Evolutionary conservation across 30 jellyfish, hydroid and myxozoan genomes (phyloP), one percentile per base, ranked within the genome.

Genomic region (Aurelia coerulea): DNA sequence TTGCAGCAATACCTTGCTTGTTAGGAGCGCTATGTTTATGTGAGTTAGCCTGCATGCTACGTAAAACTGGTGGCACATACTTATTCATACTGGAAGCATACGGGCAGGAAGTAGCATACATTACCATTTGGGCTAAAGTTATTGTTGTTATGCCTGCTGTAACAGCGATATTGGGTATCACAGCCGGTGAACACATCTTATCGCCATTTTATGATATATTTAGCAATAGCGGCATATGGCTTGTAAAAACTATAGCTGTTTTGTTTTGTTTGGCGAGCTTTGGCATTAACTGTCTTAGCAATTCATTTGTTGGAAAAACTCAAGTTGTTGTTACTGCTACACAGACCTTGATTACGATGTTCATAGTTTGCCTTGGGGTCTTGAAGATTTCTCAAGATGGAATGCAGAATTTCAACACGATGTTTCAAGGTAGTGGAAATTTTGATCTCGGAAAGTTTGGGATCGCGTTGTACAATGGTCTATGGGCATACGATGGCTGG

Each of bases 401-500:
- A 32, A 63, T 32, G 39, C 39, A 32, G 34, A 63, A 63, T 63
- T 63, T 63, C 39, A 32, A 8, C 39, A 63, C 73, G 0, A 32
- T 63, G 34, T 63, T 63, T 11, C 34, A 63, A 18, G 39, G 39
- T 0, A 23, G 39, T 32, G 39, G n/a, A 5, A 23, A 23, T 12
- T 63, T 63, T 18, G 13, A 63, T 63, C 39, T 63, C 15, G 73
- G 73, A 18, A 63, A n/a, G 35, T 68, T 68, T 68, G 78, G 78
- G 11, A 68, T 73, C 42, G 83, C 83, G 35, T 46, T 73, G 34
- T 73, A 18, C 39, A 32, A 32, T 11, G 73, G 39, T 12, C 39
- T 63, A 10, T 63, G 73, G 73, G 34, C 73, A 0, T 46, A 73
- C 29, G 41, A 46, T 35, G 83, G 83, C 33, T 73, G 83, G 83